A percentile compares a stretch with the other conserved stretches of the same genome.
These are phyloP conservation scores for Aphidius colemani DNA, from an alignment of 2,888 invertebrate genomes.

Conservation along the genomic window DNA sequence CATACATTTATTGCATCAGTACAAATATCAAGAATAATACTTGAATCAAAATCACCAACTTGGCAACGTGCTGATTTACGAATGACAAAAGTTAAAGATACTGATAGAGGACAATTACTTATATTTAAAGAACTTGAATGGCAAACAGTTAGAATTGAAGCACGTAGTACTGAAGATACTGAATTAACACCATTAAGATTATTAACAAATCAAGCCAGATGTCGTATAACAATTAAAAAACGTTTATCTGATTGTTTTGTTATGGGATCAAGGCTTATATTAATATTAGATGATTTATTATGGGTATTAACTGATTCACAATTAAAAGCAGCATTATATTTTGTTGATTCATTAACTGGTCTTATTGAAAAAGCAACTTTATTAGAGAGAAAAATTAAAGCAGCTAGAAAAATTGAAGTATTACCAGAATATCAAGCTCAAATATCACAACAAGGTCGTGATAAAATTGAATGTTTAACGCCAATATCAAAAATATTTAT, in stretches of 20 bases:
- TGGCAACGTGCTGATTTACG: conserved; percentile 88
- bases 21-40: conserved; percentile 88
- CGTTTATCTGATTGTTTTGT: conserved; percentile 90
- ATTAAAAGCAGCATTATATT: conserved; percentile 88
- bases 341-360: conserved; percentile 82
- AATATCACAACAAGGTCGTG: conserved; percentile 66
- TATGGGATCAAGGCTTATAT: conserved; percentile 85
- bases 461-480: conserved; percentile 56
- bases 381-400: conserved; percentile 80
- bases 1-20: conserved; percentile 94
- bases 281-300: conserved; percentile 92
- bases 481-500: conserved; percentile 72
- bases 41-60: conserved; percentile 91
- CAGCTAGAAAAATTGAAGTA: conserved; percentile 81
- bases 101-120: conserved; percentile 84
- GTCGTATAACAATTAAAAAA: conserved; percentile 95
- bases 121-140: conserved; percentile 97
- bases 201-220: conserved; percentile 91
- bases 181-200: conserved; percentile 87
- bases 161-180: conserved; percentile 78
- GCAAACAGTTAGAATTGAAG: conserved; percentile 96
- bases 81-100: conserved; percentile 89
- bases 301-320: conserved; percentile 98
- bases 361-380: conserved; percentile 82
- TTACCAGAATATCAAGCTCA: conserved; percentile 78